Base-by-base conservation (phyloP, 1,140 invertebrate genomes). In the Halictus rubicundus region DNA sequence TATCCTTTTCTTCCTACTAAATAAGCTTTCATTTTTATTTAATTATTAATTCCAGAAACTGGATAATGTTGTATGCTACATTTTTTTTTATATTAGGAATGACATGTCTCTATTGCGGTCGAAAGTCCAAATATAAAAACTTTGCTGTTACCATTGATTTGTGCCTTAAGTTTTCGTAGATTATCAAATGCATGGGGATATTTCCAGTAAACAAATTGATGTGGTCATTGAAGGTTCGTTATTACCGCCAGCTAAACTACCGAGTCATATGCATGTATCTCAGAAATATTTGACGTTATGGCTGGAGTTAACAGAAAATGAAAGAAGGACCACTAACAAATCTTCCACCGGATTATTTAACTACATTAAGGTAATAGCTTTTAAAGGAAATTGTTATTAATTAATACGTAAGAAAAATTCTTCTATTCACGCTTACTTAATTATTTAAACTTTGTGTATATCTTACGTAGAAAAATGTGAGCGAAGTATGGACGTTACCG, bases 191-290 rank as follows among this genome's bases (percentile, higher is more conserved):
- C 63, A 82, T 2, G 90, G 92, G 46, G 37, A 79, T 4, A 87
- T 91, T 7, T 80, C 57, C 7, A 85, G 85, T 54, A 88, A 91
- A 25, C 89, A 91, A 72, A 82, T 95, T 32, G 85, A 80, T 23
- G 70, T 95, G 9, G 90, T 87, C 3, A 54, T 95, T 8, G 92
- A 93, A 82, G 94, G 95, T 32, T 92, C 94, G 0, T 87, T 95
- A 57, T 54, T 95, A 10, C 94, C 94, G 0, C 52, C 81, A 63
- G 88, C 88, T 77, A 73, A 87, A 76, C 19, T 21, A 9, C 54
- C 70, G 14, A 10, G 73, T 1, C 92, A 94, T 77, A 87, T 87
- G 8, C 94, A 94, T 88, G 57, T 93, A 16, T 92, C 94, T 0
- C 82, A 81, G 9, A 87, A 90, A 77, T 91, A 90, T 83, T 84